Conservation (phyloP, 2,113 vertebrate species). For the Chaetorhynchus papuensis region DNA sequence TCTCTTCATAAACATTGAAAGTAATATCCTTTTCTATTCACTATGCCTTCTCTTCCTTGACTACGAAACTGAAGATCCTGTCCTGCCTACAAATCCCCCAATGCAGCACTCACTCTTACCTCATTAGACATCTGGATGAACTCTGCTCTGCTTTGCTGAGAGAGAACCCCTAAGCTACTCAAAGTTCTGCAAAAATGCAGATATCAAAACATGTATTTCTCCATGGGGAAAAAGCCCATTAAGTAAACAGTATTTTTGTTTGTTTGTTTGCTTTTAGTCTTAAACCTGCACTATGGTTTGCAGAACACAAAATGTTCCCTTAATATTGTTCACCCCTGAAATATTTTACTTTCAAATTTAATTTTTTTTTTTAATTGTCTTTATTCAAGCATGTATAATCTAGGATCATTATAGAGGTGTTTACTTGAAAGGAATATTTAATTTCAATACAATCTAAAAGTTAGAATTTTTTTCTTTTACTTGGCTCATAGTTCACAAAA, state of each 20-base stretch:
- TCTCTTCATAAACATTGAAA: background rate
- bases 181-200: background rate
- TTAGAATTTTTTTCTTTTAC: background rate
- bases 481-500: background rate
- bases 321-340: background rate
- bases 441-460: background rate
- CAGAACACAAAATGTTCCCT: background rate
- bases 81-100: background rate
- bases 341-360: background rate
- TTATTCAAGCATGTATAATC: background rate
- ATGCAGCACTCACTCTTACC: background rate
- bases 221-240: background rate
- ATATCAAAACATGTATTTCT: background rate
- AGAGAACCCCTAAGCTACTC: background rate
- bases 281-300: background rate
- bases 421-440: background rate
- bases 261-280: background rate
- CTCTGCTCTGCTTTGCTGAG: background rate
- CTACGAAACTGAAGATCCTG: background rate
- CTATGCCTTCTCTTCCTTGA: background rate
- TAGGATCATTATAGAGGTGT: background rate
- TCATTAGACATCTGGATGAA: background rate
- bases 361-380: background rate
- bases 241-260: background rate
- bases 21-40: background rate